Evolutionary conservation across 37 sponge, comb jelly and placozoan species (phyloP).

Genomic region (Oopsacas minuta): DNA sequence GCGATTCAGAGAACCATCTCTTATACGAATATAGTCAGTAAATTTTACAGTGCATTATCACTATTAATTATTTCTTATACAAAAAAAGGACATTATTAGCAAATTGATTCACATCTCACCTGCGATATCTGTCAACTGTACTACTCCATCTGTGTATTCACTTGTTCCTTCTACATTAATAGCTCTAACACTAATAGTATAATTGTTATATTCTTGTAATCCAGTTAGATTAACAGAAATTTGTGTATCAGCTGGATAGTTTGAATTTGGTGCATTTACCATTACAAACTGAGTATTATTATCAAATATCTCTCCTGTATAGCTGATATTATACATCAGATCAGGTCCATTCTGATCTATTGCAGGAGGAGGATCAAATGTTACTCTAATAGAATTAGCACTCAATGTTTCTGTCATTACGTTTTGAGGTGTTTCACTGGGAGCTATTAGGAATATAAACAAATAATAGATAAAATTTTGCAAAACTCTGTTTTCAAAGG

Average conservation of each 20-base stretch:
- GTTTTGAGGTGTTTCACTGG: background rate
- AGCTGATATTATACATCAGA: background rate
- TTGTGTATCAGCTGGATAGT: background rate
- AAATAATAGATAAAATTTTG: background rate
- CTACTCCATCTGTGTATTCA: background rate
- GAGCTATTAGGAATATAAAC: background rate
- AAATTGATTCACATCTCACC: background rate
- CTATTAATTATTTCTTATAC: no score
- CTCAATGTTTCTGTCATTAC: background rate
- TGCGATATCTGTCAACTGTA: background rate
- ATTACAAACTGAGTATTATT: background rate
- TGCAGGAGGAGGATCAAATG: background rate
- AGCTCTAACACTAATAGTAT: background rate
- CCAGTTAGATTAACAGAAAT: constrained; percentile 7
- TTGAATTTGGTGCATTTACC: background rate
- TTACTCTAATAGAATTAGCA: background rate
- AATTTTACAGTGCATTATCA: no score
- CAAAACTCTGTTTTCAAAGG: background rate
- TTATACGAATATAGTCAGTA: no score
- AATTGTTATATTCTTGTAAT: background rate
- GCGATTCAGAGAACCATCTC: no score
- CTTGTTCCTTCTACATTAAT: background rate
- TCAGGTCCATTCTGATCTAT: background rate
- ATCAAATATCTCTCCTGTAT: background rate
- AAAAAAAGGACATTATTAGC: background rate